Evolutionary conservation across 2,797 vertebrate genomes (phyloP), one percentile per base, ranked within the genome.

Genomic region (Halcyon leucocephala): DNA sequence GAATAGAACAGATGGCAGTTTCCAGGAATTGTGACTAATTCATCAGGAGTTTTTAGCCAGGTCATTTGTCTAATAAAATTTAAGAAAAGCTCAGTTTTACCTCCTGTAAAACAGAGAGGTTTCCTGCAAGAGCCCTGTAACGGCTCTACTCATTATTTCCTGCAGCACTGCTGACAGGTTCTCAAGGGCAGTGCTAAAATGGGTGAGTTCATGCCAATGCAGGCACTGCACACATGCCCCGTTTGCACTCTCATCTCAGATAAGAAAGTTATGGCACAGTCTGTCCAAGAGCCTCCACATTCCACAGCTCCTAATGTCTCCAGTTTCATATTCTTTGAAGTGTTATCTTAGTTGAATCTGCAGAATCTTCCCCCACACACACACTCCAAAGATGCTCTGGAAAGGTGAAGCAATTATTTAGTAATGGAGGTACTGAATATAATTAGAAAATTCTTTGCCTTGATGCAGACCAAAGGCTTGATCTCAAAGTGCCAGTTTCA

Each of bases 21-120:
- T 86, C 73, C 86, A 94, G 85, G 70, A 95, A 73, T 21, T 60
- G 74, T 48, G 33, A 48, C 44, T 81, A 65, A 81, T 86, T 77
- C 21, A n/a, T 86, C 21, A 73, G 61, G 65, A 86, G 28, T 9
- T 73, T 91, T 84, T 70, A 70, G 42, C 55, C 24, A 42, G 70
- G 73, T 84, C 55, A 42, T 60, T 86, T 69, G 19, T 65, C 51
- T 81, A 81, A 91, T 80, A 89, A 91, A 81, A 55, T 14, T 48
- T 73, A 91, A 72, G 55, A 41, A 80, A 80, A 60, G 16, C 49
- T 60, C 35, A 8, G 10, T 58, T 94, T 77, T 83, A 26, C 20
- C 44, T 69, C 24, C 29, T 51, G 44, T 77, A 33, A 46, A 69
- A 31, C 9, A 3, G 29, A 49, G 46, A 48, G 17, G 0, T 3